Evolutionary conservation across 1,140 invertebrate species (phyloP).

Genomic region (Leptinotarsa defecta): DNA sequence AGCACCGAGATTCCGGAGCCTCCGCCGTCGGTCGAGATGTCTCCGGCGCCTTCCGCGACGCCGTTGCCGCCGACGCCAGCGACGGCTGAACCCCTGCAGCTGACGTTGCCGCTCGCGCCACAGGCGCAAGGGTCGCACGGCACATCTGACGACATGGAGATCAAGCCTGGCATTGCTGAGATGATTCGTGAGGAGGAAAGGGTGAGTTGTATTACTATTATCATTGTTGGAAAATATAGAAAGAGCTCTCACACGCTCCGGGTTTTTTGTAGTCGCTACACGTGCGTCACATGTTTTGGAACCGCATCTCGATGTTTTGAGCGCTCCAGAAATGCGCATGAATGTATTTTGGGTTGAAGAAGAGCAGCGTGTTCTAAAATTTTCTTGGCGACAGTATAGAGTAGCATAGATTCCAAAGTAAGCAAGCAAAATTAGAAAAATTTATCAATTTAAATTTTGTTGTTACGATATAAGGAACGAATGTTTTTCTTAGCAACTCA

Average conservation of each 20-base stretch:
- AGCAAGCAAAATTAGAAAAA: no score
- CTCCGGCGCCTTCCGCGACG: conserved; percentile 53
- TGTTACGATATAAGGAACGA: no score
- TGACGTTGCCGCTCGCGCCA: conserved; percentile 57
- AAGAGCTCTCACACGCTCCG: conserved; percentile 21
- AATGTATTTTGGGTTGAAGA: no score
- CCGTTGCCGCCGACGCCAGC: conserved; percentile 53
- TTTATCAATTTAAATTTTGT: no score
- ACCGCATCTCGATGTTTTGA: no score
- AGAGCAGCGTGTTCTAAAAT: no score
- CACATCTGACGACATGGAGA: conserved; percentile 77
- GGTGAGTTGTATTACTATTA: conserved; percentile 71
- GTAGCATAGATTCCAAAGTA: no score
- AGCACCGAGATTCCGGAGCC: conserved; percentile 53
- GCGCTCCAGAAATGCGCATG: no score
- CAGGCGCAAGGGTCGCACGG: conserved; percentile 49
- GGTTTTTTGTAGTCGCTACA: conserved; percentile 34
- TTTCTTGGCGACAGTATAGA: no score
- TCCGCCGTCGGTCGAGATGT: conserved; percentile 56
- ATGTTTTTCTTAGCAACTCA: no score
- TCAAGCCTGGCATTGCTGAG: conserved; percentile 90
- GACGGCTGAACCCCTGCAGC: conserved; percentile 58
- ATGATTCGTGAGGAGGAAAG: conserved; percentile 94
- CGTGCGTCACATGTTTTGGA: conserved; percentile 33
- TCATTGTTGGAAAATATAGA: background rate